Evolutionary conservation across 2,797 vertebrate genomes (phyloP), one percentile per base, ranked within the genome.

Genomic region (Linurgus olivaceus): DNA sequence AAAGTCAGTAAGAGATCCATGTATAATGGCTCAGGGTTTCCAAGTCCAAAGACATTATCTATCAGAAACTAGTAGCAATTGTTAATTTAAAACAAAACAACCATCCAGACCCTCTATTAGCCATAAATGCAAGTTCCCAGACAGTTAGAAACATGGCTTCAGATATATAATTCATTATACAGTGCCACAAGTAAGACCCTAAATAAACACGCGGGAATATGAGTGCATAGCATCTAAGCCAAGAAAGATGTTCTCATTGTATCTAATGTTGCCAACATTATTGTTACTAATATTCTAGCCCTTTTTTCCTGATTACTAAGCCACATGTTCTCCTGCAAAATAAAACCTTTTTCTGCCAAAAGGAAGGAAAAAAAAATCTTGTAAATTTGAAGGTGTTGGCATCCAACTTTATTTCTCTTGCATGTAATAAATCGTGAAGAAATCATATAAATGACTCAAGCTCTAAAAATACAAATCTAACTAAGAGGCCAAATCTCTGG

Each of bases 381-480:
- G 7, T 77, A 81, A 77, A 88, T 92, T 48, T 73, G 28, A 81
- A 77, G 29, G 15, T 58, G 54, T 62, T 92, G 72, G 45, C 74
- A 33, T 78, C 35, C 50, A 65, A 45, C 90, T 58, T 71, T 7
- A 17, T 68, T 74, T 63, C 29, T 42, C 50, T 28, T 28, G 11
- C 13, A 23, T 45, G 20, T 76, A 93, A 93, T 94, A 94, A 90
- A 88, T 91, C 0, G 0, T 54, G 73, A 77, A 92, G 72, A 93
- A 96, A 95, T 94, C 59, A 67, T 59, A 45, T 47, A 88, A 83
- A 94, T 91, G 45, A 86, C 70, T 95, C 62, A 93, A 93, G 87
- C 76, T 93, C 92, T 91, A 90, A 93, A 93, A 90, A 95, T 95
- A 97, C 62, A 68, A 52, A 70, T 75, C 50, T 90, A 65, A 58